These are phyloP conservation scores for Macropodus opercularis DNA, from an alignment of 2,797 vertebrate genomes.

Conservation along the genomic window DNA sequence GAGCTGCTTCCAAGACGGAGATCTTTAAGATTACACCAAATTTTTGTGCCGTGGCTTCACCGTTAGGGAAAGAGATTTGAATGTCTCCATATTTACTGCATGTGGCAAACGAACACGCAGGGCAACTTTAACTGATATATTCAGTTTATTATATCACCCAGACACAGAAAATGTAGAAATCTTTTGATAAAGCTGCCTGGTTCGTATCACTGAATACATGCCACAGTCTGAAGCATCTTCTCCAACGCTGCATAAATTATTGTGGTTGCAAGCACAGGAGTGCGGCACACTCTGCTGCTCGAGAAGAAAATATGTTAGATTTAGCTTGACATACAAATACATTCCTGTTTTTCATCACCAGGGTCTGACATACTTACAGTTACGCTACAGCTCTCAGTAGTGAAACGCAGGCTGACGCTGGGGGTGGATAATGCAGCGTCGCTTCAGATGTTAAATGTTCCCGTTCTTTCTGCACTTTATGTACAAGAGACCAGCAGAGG, in stretches of 20 bases:
- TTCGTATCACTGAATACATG: constrained; percentile 36
- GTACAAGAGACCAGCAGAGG: not conserved
- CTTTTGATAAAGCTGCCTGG: constrained; percentile 31
- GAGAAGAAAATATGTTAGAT: constrained; percentile 39
- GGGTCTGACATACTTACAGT: not conserved
- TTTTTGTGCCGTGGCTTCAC: constrained; percentile 6
- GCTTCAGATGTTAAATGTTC: not conserved
- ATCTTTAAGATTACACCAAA: constrained; percentile 7
- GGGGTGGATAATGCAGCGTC: not conserved
- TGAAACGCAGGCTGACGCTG: not conserved
- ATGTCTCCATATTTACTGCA: constrained; percentile 5
- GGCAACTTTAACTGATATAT: constrained; percentile 2
- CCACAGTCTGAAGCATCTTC: constrained; percentile 51
- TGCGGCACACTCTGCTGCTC: constrained; percentile 10
- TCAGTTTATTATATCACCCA: constrained; percentile 10
- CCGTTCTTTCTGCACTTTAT: not conserved
- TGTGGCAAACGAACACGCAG: constrained; percentile 7
- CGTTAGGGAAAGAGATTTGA: constrained; percentile 9
- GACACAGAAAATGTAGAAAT: constrained; percentile 14
- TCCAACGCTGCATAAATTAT: constrained; percentile 61
- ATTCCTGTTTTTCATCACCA: constrained; percentile 14
- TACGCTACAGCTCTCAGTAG: not conserved
- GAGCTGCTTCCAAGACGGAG: constrained; percentile 34
- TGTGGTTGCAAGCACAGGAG: constrained; percentile 34
- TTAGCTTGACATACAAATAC: constrained; percentile 30